These are phyloP conservation scores for Natator depressus DNA, from an alignment of 2,113 vertebrate species.

Conservation along the genomic window DNA sequence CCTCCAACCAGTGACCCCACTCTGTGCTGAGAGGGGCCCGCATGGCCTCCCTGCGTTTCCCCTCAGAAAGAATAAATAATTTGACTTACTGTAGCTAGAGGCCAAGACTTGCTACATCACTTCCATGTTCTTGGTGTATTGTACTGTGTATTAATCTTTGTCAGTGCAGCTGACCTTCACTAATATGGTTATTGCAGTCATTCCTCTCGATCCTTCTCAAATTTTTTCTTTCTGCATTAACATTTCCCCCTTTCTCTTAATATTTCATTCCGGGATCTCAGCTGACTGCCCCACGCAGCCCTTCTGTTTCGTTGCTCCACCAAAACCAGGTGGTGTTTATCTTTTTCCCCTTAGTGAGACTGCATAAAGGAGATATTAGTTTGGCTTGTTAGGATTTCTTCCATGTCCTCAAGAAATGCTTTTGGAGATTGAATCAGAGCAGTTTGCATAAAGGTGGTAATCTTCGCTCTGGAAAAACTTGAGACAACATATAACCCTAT, in stretches of 20 bases:
- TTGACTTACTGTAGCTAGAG: neutral
- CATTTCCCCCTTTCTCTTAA: neutral
- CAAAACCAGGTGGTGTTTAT: neutral
- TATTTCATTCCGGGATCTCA: neutral
- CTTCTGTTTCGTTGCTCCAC: neutral
- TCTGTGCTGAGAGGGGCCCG: neutral
- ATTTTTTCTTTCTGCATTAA: neutral
- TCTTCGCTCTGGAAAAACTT: neutral
- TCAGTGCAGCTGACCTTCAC: neutral
- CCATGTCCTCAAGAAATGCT: neutral
- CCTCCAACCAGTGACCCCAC: neutral
- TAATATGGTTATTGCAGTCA: neutral
- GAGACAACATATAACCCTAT: neutral
- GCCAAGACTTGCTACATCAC: neutral
- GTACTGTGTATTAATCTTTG: neutral
- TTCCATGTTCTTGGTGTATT: accelerated
- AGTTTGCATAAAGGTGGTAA: neutral
- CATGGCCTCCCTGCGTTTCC: neutral
- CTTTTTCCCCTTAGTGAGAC: neutral
- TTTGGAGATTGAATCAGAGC: neutral
- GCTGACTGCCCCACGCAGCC: neutral
- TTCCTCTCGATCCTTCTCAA: neutral
- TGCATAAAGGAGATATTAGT: neutral
- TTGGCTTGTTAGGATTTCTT: neutral
- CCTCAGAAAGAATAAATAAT: neutral